A percentile compares a stretch with the other conserved stretches of the same genome.
phyloP scores from a whole-genome alignment of 2,888 invertebrate genomes.

The Euclidia mi region DNA sequence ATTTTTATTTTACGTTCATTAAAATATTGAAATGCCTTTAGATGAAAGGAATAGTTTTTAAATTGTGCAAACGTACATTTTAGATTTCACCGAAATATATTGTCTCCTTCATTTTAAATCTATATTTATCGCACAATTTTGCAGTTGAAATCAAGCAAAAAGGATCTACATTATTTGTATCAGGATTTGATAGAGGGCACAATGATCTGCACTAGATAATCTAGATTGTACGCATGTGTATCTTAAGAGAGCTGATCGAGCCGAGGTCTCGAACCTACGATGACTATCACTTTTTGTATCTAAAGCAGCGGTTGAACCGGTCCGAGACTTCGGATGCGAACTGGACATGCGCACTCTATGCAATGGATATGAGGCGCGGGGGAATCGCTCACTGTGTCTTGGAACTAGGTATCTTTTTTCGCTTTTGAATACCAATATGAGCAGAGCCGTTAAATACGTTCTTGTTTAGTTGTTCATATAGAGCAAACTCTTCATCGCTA shows the following conservation, averaged over 20 bases:
- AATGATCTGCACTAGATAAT: conserved; percentile 12
- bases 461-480: too few relatives aligned
- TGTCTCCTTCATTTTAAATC: neutral
- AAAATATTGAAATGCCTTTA: conserved; percentile 6
- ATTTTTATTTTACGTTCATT: conserved; percentile 11
- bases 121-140: too few relatives aligned
- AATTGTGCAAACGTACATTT: conserved; percentile 7
- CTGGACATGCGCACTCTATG: conserved; percentile 55
- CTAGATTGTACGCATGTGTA: conserved; percentile 17
- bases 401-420: too few relatives aligned
- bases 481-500: too few relatives aligned
- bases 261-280: conserved; percentile 66
- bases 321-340: conserved; percentile 65
- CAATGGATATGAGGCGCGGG: conserved; percentile 26
- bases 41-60: conserved; percentile 11
- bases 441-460: too few relatives aligned
- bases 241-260: conserved; percentile 53
- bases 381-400: conserved; percentile 54
- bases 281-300: conserved; percentile 80
- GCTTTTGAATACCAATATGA: too few relatives aligned
- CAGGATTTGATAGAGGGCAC: too few relatives aligned
- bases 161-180: too few relatives aligned
- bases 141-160: too few relatives aligned
- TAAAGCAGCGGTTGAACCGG: conserved; percentile 73
- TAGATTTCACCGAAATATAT: neutral